Evolutionary conservation across 2,113 vertebrate genomes (phyloP).

Genomic region (Pimephales promelas): DNA sequence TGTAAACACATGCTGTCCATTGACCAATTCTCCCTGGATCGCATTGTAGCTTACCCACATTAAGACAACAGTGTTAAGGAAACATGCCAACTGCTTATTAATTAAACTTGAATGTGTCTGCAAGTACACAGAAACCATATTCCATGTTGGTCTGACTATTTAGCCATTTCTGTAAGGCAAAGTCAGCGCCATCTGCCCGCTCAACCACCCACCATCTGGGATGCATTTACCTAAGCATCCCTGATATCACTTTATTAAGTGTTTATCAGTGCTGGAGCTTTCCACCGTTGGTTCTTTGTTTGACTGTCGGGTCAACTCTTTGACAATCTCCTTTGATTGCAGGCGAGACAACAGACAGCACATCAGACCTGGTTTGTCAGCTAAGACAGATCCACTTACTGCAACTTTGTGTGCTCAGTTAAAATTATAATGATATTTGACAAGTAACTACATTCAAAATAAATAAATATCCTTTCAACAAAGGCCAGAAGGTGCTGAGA

Average conservation of each 20-base stretch:
- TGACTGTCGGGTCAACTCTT: slow-evolving; percentile 22
- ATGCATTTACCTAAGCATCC: slow-evolving; percentile 9
- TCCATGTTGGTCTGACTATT: neutral
- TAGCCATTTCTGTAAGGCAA: slow-evolving; percentile 24
- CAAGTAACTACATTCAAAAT: slow-evolving; percentile 22
- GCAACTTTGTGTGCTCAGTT: neutral
- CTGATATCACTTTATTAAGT: slow-evolving; percentile 13
- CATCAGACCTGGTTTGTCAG: neutral
- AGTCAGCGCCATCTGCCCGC: slow-evolving; percentile 38
- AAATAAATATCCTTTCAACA: neutral
- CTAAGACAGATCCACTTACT: slow-evolving; percentile 1
- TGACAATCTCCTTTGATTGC: slow-evolving; percentile 38
- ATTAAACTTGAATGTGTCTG: slow-evolving; percentile 20
- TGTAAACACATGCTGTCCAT: slow-evolving; percentile 4
- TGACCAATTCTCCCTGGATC: neutral
- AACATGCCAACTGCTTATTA: slow-evolving; percentile 23
- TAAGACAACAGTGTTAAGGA: neutral
- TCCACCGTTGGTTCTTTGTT: neutral
- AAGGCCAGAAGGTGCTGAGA: neutral
- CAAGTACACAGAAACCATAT: slow-evolving; percentile 14
- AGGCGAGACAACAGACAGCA: slow-evolving; percentile 20
- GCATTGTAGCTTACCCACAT: neutral
- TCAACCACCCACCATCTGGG: slow-evolving; percentile 38
- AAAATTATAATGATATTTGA: neutral
- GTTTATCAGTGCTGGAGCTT: slow-evolving; percentile 6